Conservation (phyloP, 64 coral and sea anemone species). For the Actinia tenebrosa region DNA sequence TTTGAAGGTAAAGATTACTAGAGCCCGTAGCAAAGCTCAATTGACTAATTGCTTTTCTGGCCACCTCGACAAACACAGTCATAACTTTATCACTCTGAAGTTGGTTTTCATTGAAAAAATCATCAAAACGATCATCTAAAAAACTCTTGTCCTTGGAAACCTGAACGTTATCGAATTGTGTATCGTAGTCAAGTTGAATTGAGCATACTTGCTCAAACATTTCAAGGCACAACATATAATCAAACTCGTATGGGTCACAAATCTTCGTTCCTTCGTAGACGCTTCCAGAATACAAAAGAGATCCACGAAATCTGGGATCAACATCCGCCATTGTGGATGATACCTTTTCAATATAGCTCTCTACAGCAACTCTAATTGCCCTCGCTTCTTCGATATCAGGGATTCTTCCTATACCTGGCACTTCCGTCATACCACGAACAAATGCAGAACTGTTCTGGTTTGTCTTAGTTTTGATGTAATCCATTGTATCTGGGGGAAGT, state of each 20-base stretch:
- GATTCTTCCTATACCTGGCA: slow-evolving; percentile 26
- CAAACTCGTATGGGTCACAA: slow-evolving; percentile 46
- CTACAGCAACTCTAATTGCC: neutral
- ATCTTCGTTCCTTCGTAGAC: slow-evolving; percentile 44
- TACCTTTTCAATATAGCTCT: slow-evolving; percentile 19
- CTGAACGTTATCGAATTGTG: neutral
- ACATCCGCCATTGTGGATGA: slow-evolving; percentile 24
- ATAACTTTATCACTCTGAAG: slow-evolving; percentile 24
- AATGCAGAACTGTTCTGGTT: slow-evolving; percentile 6
- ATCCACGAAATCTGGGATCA: slow-evolving; percentile 26
- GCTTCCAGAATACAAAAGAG: slow-evolving; percentile 27
- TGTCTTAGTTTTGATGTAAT: slow-evolving; percentile 17
- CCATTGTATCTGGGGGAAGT: neutral
- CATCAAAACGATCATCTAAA: neutral
- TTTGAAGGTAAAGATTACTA: slow-evolving; percentile 19
- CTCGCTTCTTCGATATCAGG: neutral
- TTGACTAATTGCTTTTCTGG: slow-evolving; percentile 16
- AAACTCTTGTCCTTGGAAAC: neutral
- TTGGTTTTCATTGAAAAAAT: slow-evolving; percentile 20
- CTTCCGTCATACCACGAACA: slow-evolving; percentile 16
- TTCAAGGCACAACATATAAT: slow-evolving; percentile 43
- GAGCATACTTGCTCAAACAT: slow-evolving; percentile 4
- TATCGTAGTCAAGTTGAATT: slow-evolving; percentile 1
- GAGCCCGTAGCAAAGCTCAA: neutral
- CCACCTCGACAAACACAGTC: slow-evolving; percentile 19